A percentile compares a stretch with the other conserved stretches of the same genome.
Conservation (phyloP, 1,140 invertebrate genomes). For the Nymphalis io region DNA sequence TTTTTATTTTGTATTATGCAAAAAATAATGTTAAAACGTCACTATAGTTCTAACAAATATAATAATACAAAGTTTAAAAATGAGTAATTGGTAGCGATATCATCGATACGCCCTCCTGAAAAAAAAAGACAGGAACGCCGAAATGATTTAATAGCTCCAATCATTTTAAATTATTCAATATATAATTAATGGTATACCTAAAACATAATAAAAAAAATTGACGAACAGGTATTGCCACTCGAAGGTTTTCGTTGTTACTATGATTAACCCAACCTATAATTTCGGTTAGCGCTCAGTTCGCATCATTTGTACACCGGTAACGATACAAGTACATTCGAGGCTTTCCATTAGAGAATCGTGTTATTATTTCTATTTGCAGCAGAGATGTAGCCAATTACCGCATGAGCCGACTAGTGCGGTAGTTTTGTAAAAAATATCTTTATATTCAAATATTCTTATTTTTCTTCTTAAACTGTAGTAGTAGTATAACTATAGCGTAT, state of each 20-base stretch:
- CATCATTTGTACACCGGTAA: slow-evolving; percentile 64
- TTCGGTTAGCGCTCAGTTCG: slow-evolving; percentile 67
- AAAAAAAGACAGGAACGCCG: no score
- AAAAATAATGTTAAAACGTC: no score
- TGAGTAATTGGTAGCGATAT: no score
- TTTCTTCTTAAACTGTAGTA: slow-evolving; percentile 44
- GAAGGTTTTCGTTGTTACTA: slow-evolving; percentile 48
- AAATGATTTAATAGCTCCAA: no score
- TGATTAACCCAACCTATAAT: slow-evolving; percentile 67
- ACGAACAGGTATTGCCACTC: slow-evolving; percentile 37
- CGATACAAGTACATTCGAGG: slow-evolving; percentile 62
- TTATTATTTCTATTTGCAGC: slow-evolving; percentile 47
- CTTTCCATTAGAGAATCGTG: slow-evolving; percentile 54
- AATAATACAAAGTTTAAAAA: no score
- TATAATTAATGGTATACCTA: no score
- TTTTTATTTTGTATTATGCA: no score
- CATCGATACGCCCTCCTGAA: no score
- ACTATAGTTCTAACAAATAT: no score
- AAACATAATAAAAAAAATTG: background rate
- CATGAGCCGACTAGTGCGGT: slow-evolving; percentile 70
- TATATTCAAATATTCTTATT: slow-evolving; percentile 34
- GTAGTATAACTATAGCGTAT: slow-evolving; percentile 15
- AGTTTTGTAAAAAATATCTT: slow-evolving; percentile 41
- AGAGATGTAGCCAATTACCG: slow-evolving; percentile 74
- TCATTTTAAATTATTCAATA: no score